Base-by-base conservation (phyloP, 2,888 invertebrate species). In the Agrenia bidenticulata region DNA sequence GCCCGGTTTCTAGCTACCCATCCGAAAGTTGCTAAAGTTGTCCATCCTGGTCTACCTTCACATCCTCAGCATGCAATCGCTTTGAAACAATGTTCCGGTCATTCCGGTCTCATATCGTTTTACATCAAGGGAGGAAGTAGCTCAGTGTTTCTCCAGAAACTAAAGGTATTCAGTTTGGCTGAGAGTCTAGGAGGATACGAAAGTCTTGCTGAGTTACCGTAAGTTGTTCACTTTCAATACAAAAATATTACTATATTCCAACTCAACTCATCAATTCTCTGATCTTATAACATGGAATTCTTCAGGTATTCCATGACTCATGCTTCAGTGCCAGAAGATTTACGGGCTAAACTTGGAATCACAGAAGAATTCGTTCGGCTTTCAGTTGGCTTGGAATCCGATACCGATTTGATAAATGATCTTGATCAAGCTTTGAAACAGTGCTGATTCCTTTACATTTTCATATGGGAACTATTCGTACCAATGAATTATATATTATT, bases 131-230 rank as follows among this genome's bases (percentile, higher is more conserved):
- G 84, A 2, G 77, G 90, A 42, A 82, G 86, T 63, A 86, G 92
- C 75, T 87, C 92, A 0, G 83, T 83, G 63, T 90, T 97, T 78
- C 81, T 95, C 23, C 85, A 86, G 74, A 73, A 77, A 17, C 81
- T 95, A 32, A 89, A 92, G 82, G 77, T 94, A 24, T 94, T 96
- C 80, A 87, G 85, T 0, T 81, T 95, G 59, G 97, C 97, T 2
- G 97, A 96, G 80, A 96, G 95, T 78, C 85, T 99, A 67, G 98
- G 98, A 56, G 96, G 96, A 63, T 94, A 89, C 78, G 96, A 98
- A 79, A 94, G 94, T 79, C 85, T 98, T 72, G 92, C 94, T 2
- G 95, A 96, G 83, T 83, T 96, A 73, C 97, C 97, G 89, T 92
- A 83, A 86, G 45, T 19, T 45, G 2, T 5, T 45, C 15, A n/a